Conservation (phyloP, 1,140 invertebrate species). For the Cherax quadricarinatus region DNA sequence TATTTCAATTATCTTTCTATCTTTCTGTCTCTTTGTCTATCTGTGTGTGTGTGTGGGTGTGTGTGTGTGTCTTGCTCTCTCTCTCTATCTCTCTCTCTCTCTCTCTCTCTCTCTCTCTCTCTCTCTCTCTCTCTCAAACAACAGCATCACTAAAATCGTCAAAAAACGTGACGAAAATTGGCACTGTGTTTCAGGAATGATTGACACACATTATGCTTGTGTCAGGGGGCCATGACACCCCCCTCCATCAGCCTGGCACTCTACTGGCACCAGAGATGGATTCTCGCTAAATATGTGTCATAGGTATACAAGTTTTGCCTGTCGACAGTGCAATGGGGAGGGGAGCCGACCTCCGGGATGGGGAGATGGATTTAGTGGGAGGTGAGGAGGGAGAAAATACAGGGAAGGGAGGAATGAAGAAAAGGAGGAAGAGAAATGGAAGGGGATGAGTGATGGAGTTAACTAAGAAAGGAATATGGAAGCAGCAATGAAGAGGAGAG, state of each 20-base stretch:
- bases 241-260: background rate
- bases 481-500: background rate
- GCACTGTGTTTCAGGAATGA: background rate
- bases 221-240: background rate
- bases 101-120: constrained; percentile 39
- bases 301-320: background rate
- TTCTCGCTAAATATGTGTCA: background rate
- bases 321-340: too few relatives aligned
- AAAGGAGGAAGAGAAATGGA: too few relatives aligned
- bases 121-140: background rate
- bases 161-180: background rate
- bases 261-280: background rate
- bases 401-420: too few relatives aligned
- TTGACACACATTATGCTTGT: background rate
- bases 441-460: background rate
- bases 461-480: background rate
- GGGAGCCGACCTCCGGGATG: too few relatives aligned
- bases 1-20: too few relatives aligned
- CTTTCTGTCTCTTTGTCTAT: too few relatives aligned
- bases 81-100: constrained; percentile 38
- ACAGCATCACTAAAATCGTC: too few relatives aligned
- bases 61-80: background rate
- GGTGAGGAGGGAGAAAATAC: too few relatives aligned
- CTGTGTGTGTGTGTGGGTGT: background rate
- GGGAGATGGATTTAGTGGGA: background rate